Evolutionary conservation across 2,888 invertebrate genomes (phyloP), one percentile per base, ranked within the genome.

Genomic region (Omphaloscelis lunosa): DNA sequence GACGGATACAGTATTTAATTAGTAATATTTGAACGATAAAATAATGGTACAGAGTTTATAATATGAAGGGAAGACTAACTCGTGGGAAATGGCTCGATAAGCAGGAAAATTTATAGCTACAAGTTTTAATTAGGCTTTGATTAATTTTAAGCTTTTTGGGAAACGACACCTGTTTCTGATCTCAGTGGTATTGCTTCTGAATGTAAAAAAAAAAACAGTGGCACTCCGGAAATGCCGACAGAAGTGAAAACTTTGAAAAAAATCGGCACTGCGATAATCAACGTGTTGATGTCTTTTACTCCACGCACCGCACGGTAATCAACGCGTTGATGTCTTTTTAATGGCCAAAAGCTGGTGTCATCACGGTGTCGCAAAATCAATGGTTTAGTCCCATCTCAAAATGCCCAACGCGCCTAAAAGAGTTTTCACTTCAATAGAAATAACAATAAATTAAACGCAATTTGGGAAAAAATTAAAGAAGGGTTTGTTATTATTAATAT

Each of bases 1-100:
- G 79, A 83, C 74, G 45, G 68, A 77, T 82, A 78, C 71, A 72
- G 68, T 80, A 75, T 79, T 82, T 81, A 86, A 88, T 88, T 67
- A 82, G 69, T 59, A 77, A 71, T 58, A 79, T 77, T 71, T 70
- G 70, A 77, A 78, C 69, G 66, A 83, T 75, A 62, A 79, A 86
- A 79, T 77, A 72, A 75, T 79, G 58, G 73, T 66, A 61, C 66
- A 61, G 23, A 45, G 45, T 59, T 51, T 69, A 65, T 76, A 72
- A 56, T 53, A 65, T 66, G n/a, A 70, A 67, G 41, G 5, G 23
- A 34, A 23, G 29, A 67, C 48, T 67, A 59, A 59, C 41, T 72
- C 12, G 53, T 51, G 56, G 41, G 34, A 82, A 69, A 71, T 59
- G 15, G 11, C 23, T 27, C 1, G 39, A 23, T 29, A 23, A 7